Conservation (phyloP, 1,140 invertebrate genomes). For the Tetraneura akinire region DNA sequence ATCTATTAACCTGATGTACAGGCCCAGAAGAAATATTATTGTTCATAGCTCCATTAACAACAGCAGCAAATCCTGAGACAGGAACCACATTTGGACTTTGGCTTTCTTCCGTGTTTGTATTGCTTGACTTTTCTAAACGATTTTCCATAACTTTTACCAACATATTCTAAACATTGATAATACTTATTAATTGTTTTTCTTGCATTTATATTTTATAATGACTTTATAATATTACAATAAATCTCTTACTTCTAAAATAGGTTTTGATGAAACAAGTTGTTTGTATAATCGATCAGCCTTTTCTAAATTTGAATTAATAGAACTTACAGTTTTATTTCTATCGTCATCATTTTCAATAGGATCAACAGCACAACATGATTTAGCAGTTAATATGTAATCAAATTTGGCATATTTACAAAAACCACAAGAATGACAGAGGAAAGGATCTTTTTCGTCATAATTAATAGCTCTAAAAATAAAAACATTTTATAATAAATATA, state of each 20-base stretch:
- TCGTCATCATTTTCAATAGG: constrained; percentile 97
- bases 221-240: background rate
- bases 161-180: constrained; percentile 62
- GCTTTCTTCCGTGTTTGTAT: constrained; percentile 30
- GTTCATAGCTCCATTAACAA: constrained; percentile 55
- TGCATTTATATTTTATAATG: too few species aligned
- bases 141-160: constrained; percentile 78
- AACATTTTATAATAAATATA: background rate
- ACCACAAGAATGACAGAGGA: constrained; percentile 96
- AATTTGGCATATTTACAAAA: constrained; percentile 99
- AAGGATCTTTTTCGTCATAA: constrained; percentile 99
- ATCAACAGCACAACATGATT: constrained; percentile 92
- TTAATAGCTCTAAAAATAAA: constrained; percentile 78
- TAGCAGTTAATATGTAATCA: constrained; percentile 87
- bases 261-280: constrained; percentile 85
- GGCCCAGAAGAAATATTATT: constrained; percentile 53
- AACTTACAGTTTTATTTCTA: constrained; percentile 74
- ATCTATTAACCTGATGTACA: constrained; percentile 68
- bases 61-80: constrained; percentile 63
- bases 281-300: constrained; percentile 94
- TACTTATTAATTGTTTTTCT: too few species aligned
- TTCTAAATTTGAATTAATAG: constrained; percentile 86
- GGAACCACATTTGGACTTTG: constrained; percentile 53
- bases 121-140: constrained; percentile 62
- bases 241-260: constrained; percentile 73